phyloP scores from a whole-genome alignment of 2,113 vertebrate genomes.

The rabbit (Oryctolagus cuniculus) region DNA sequence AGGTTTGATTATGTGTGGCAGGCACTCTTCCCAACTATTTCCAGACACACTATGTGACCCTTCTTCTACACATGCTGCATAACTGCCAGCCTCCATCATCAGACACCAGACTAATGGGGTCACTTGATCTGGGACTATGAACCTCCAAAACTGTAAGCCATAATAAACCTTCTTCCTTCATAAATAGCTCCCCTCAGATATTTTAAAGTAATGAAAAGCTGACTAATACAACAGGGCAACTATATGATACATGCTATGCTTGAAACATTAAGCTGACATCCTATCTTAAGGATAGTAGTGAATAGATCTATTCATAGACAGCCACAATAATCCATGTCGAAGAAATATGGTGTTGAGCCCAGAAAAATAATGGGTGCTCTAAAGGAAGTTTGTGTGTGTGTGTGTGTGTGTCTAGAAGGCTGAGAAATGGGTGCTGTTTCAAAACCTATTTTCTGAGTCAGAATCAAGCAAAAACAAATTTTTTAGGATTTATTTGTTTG shows the following conservation, averaged over 20 bases:
- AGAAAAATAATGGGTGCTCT: background rate
- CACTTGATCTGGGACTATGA: no score
- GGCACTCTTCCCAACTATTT: no score
- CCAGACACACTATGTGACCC: no score
- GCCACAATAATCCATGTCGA: background rate
- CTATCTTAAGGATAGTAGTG: background rate
- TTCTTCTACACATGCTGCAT: no score
- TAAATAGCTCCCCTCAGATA: no score
- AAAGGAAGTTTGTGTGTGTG: background rate
- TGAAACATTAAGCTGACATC: background rate
- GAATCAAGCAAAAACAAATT: background rate
- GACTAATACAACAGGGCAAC: background rate
- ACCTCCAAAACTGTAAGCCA: no score
- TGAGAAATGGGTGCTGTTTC: background rate
- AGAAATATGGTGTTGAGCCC: slow-evolving; percentile 12
- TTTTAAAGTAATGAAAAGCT: no score
- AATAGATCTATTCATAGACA: background rate
- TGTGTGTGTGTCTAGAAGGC: background rate
- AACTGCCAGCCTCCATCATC: no score
- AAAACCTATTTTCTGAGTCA: slow-evolving; percentile 8
- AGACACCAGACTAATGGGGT: no score
- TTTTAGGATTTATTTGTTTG: no score
- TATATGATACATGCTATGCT: background rate
- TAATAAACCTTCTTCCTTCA: no score
- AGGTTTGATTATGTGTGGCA: no score